Evolutionary conservation across 1,140 invertebrate species (phyloP).

Genomic region (Musca domestica): DNA sequence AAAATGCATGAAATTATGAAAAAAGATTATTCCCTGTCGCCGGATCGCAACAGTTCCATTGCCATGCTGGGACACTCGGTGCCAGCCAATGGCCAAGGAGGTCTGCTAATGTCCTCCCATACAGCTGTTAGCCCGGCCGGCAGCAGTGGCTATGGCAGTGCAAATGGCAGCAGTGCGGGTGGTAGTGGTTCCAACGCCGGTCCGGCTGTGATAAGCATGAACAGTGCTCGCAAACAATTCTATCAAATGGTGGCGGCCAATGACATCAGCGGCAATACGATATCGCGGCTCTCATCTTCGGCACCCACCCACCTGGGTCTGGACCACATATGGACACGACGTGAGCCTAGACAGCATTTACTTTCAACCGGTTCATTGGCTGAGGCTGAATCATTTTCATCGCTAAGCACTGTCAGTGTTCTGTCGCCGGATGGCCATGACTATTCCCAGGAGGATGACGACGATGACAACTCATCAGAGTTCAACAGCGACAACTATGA

Average conservation of each 20-base stretch:
- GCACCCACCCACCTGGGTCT: slow-evolving; percentile 74
- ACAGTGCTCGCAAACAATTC: slow-evolving; percentile 40
- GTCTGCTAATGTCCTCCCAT: slow-evolving; percentile 20
- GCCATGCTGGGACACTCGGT: slow-evolving; percentile 61
- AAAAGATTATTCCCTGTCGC: slow-evolving; percentile 57
- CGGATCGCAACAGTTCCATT: slow-evolving; percentile 58
- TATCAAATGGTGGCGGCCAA: slow-evolving; percentile 39
- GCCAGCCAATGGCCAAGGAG: slow-evolving; percentile 48
- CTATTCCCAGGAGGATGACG: slow-evolving; percentile 81
- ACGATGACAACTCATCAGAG: slow-evolving; percentile 82
- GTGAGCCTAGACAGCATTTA: slow-evolving; percentile 81
- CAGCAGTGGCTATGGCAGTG: slow-evolving; percentile 45
- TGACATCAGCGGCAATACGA: slow-evolving; percentile 26
- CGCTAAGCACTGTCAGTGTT: slow-evolving; percentile 76
- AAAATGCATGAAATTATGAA: slow-evolving; percentile 58
- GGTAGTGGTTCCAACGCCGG: slow-evolving; percentile 36
- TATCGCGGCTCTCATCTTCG: slow-evolving; percentile 74
- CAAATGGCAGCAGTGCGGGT: slow-evolving; percentile 30
- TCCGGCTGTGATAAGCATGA: slow-evolving; percentile 31
- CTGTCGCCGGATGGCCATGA: slow-evolving; percentile 78
- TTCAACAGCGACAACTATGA: slow-evolving; percentile 77
- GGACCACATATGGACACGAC: slow-evolving; percentile 74
- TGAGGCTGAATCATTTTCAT: slow-evolving; percentile 84
- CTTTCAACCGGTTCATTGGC: slow-evolving; percentile 82
- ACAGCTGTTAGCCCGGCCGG: slow-evolving; percentile 43